Percentiles rank a stretch among this genome's conserved stretches.
Conservation (phyloP, 1,140 invertebrate genomes). For the Cydia fagiglandana region DNA sequence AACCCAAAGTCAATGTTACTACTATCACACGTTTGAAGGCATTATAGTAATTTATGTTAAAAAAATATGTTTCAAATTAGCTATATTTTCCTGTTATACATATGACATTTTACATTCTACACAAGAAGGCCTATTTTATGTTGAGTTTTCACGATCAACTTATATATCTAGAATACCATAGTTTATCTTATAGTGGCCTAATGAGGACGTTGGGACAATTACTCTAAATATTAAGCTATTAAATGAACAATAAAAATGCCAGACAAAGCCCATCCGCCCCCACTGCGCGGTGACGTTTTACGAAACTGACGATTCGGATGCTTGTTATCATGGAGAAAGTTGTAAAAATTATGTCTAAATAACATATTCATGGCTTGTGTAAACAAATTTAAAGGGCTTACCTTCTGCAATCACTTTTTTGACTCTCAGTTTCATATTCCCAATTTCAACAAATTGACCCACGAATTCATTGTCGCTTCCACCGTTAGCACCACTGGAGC, state of each 20-base stretch:
- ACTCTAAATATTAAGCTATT: slow-evolving; percentile 32
- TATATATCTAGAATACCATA: background rate
- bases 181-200: background rate
- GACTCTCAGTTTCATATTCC: slow-evolving; percentile 92
- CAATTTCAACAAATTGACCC: slow-evolving; percentile 93
- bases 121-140: background rate
- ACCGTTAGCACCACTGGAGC: slow-evolving; percentile 80
- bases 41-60: background rate
- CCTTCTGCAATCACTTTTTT: slow-evolving; percentile 96
- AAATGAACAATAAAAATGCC: slow-evolving; percentile 5
- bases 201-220: slow-evolving; percentile 17
- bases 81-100: background rate
- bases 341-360: background rate
- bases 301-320: background rate
- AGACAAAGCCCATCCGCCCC: slow-evolving; percentile 42
- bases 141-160: background rate
- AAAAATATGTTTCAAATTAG: background rate
- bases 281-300: slow-evolving; percentile 38
- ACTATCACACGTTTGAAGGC: background rate
- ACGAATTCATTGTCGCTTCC: slow-evolving; percentile 92
- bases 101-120: background rate
- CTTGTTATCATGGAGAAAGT: slow-evolving; percentile 9
- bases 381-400: slow-evolving; percentile 70
- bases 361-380: background rate
- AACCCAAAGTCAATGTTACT: slow-evolving; percentile 26